Base-by-base conservation (phyloP, 2,888 invertebrate genomes). In the Siphonodentalium dalli region DNA sequence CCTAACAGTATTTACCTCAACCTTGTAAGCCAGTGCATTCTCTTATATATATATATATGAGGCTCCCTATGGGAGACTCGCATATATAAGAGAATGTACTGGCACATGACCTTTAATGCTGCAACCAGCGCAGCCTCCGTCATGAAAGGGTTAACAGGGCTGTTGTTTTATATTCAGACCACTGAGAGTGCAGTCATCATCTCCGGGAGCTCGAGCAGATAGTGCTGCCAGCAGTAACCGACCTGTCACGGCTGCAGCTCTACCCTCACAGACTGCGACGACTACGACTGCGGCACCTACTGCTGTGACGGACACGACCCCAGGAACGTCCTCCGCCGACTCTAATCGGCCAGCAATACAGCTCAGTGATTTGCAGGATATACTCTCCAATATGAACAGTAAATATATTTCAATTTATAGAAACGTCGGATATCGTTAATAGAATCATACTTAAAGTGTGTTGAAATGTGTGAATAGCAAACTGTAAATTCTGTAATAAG, bases 321-420 rank as follows among this genome's bases (percentile, higher is more conserved):
- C 82, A 15, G 78, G 83, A 8, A 82, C 83, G 40, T 69, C 79
- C 21, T 66, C 71, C 20, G 46, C 63, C 20, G 58, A 71, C 6
- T 56, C 61, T 7, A 54, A 58, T 47, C 54, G 62, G 18, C 61
- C 62, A 26, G 61, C 66, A 26, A 91, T 92, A 74, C 89, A 90
- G 79, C 84, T 93, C 63, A 88, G 90, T 53, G 93, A 93, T 82
- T 84, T 94, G 77, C 92, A 92, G 82, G 90, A 88, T 72, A 92
- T 92, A 79, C 86, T 93, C 72, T 90, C 91, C 45, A 89, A 87
- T 39, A 80, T 85, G 69, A 71, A 68, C 51, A 71, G 72, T 71
- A 47, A 44, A 58, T n/a, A n/a, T n/a, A n/a, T n/a, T n/a, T n/a
- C n/a, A n/a, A n/a, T n/a, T n/a, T n/a, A n/a, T n/a, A n/a, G 60